Conservation (phyloP, 1,140 invertebrate genomes). For the Megalopta genalis region DNA sequence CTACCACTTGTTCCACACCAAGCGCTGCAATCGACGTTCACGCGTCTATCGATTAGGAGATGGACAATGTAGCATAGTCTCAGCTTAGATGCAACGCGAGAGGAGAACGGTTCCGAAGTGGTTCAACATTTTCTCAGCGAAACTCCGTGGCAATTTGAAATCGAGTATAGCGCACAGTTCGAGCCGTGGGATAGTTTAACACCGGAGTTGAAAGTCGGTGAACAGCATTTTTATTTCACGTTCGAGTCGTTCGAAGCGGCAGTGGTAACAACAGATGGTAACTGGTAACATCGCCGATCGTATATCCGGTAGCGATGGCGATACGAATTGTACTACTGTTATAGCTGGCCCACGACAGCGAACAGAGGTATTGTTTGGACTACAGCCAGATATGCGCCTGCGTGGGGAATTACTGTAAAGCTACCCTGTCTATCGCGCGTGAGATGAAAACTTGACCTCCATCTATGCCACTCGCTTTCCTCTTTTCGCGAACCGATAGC, state of each 20-base stretch:
- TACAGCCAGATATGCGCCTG: constrained; percentile 77
- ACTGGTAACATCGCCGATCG: constrained; percentile 32
- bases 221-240: neutral
- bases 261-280: neutral
- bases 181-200: neutral
- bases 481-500: constrained; percentile 20
- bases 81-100: neutral
- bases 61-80: constrained; percentile 35
- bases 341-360: constrained; percentile 57
- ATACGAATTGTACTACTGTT: constrained; percentile 69
- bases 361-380: constrained; percentile 75
- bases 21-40: constrained; percentile 61
- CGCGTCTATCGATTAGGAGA: constrained; percentile 56
- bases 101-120: neutral
- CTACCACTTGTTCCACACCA: constrained; percentile 61
- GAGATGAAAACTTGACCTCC: constrained; percentile 37
- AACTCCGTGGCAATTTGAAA: neutral
- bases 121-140: neutral
- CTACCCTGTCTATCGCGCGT: constrained; percentile 60
- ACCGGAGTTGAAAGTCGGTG: too few species aligned
- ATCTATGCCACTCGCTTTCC: constrained; percentile 20
- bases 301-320: constrained; percentile 46
- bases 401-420: constrained; percentile 66
- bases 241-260: neutral
- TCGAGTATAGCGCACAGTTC: neutral